Percentiles rank a stretch among this genome's conserved stretches.
These are phyloP conservation scores for Charaxes varanes DNA, from an alignment of 1,140 invertebrate genomes.

Conservation along the genomic window DNA sequence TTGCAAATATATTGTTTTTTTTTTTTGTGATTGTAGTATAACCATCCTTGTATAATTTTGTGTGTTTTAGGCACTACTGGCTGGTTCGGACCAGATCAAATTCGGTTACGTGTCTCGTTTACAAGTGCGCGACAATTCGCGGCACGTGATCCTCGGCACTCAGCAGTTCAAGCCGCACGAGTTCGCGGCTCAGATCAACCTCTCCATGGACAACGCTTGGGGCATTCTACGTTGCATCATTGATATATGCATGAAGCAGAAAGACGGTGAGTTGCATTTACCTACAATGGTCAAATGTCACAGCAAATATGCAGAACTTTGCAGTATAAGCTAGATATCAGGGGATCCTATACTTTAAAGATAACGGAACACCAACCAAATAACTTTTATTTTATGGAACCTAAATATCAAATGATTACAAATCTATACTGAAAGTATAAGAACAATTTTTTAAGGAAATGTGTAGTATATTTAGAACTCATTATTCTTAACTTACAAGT, in stretches of 20 bases:
- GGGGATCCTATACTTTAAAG: too few species aligned
- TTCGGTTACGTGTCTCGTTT: slow-evolving; percentile 98
- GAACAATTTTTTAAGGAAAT: too few species aligned
- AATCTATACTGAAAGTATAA: too few species aligned
- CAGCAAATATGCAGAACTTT: neutral
- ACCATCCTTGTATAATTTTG: too few species aligned
- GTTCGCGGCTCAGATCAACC: slow-evolving; percentile 98
- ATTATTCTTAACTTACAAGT: too few species aligned
- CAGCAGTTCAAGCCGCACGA: slow-evolving; percentile 99
- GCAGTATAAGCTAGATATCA: too few species aligned
- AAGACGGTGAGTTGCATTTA: slow-evolving; percentile 84
- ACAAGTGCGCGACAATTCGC: slow-evolving; percentile 93
- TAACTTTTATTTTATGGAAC: too few species aligned
- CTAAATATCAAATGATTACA: too few species aligned
- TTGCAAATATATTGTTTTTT: too few species aligned
- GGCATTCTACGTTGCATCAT: slow-evolving; percentile 98
- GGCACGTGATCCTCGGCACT: slow-evolving; percentile 97
- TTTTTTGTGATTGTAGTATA: too few species aligned
- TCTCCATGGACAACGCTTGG: slow-evolving; percentile 99
- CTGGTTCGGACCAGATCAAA: slow-evolving; percentile 98
- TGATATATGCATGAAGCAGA: slow-evolving; percentile 98
- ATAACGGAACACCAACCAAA: too few species aligned
- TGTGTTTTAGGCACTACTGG: slow-evolving; percentile 87
- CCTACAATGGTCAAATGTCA: neutral
- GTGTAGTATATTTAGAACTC: too few species aligned